A percentile compares a stretch with the other conserved stretches of the same genome.
These are phyloP conservation scores for Myrmecophaga tridactyla DNA, from an alignment of 2,113 vertebrate genomes.

Conservation along the genomic window DNA sequence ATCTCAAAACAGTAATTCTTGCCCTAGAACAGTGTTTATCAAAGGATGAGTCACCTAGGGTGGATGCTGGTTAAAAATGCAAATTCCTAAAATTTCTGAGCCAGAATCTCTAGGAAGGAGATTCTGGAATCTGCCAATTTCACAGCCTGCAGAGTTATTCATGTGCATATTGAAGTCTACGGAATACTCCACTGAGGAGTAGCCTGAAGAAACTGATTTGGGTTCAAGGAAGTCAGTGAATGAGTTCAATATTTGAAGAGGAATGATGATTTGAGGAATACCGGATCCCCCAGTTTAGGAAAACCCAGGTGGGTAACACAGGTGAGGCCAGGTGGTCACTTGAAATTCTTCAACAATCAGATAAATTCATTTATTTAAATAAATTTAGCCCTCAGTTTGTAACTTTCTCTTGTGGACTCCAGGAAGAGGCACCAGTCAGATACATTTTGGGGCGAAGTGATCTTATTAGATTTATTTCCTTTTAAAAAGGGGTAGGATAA, in stretches of 20 bases:
- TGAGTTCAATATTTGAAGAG: background rate
- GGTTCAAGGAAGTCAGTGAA: background rate
- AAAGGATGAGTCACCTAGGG: background rate
- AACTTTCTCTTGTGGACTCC: background rate
- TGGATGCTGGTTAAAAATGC: constrained; percentile 29
- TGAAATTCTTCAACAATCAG: background rate
- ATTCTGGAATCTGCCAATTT: background rate
- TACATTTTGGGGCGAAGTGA: background rate
- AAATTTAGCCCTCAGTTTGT: background rate
- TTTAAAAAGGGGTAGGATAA: background rate
- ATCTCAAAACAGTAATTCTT: background rate
- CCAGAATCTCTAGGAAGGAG: background rate
- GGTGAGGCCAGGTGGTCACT: background rate
- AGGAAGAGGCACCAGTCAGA: background rate
- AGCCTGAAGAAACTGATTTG: background rate
- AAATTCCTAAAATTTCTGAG: constrained; percentile 1
- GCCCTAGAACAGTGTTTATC: background rate
- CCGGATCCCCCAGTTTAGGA: background rate
- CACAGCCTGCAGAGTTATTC: background rate
- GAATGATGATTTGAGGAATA: background rate
- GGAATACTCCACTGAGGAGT: background rate
- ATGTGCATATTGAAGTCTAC: background rate
- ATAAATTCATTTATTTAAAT: constrained; percentile 1
- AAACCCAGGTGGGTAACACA: background rate
- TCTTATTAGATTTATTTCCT: background rate